phyloP scores from a whole-genome alignment of 2,888 invertebrate genomes.

The Athalia cordata region DNA sequence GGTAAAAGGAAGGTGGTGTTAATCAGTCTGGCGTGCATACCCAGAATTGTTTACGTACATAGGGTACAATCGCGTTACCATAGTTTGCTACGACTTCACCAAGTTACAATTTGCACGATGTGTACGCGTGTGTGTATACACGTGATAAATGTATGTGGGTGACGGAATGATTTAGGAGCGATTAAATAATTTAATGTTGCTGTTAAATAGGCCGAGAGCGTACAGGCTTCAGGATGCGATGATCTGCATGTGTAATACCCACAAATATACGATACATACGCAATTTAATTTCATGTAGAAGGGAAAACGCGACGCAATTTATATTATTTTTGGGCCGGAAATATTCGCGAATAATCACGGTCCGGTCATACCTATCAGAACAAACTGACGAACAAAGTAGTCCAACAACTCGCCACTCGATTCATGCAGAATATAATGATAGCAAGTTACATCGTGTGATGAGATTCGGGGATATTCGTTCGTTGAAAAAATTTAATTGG shows the following conservation, averaged over 20 bases:
- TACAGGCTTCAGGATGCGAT: conserved; percentile 52
- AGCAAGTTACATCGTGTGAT: no score
- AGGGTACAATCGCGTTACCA: not conserved
- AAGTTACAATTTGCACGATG: not conserved
- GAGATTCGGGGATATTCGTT: no score
- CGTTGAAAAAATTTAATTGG: no score
- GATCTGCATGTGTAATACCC: conserved; percentile 55
- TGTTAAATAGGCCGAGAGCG: conserved; percentile 22
- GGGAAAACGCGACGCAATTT: not conserved
- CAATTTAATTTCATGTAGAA: not conserved
- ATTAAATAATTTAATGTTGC: conserved; percentile 38
- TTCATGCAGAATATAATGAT: no score
- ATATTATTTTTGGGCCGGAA: not conserved
- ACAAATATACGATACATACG: conserved; percentile 13
- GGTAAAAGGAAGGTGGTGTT: not conserved
- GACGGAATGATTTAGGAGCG: conserved; percentile 28
- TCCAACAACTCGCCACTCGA: no score
- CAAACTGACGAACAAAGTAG: no score
- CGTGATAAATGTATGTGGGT: conserved; percentile 25
- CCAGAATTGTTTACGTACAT: conserved; percentile 29
- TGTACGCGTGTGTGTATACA: not conserved
- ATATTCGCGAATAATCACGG: no score
- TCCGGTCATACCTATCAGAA: no score
- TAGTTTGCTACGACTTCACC: no score
- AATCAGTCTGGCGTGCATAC: conserved; percentile 19